Evolutionary conservation across 2,888 invertebrate genomes (phyloP).

Genomic region (Trissolcus japonicus): DNA sequence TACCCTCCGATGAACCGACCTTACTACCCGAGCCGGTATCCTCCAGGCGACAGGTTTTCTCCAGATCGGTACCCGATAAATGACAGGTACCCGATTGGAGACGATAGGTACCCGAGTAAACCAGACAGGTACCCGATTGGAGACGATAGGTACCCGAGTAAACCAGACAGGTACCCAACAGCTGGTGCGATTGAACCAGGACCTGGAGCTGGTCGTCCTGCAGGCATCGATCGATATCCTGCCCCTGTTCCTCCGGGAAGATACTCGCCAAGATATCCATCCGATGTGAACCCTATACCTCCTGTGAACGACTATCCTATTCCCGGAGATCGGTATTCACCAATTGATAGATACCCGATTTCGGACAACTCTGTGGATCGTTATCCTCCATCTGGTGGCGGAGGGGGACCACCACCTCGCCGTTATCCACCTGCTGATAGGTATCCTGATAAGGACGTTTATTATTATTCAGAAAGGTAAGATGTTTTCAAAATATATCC

Average conservation of each 20-base stretch:
- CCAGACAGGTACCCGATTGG: slow-evolving; percentile 76
- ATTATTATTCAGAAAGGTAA: slow-evolving; percentile 66
- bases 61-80: slow-evolving; percentile 65
- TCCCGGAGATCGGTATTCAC: slow-evolving; percentile 65
- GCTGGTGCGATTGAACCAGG: slow-evolving; percentile 61
- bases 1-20: slow-evolving; percentile 64
- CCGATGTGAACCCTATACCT: slow-evolving; percentile 52
- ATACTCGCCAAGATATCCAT: slow-evolving; percentile 77
- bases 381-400: slow-evolving; percentile 68
- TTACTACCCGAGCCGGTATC: slow-evolving; percentile 62
- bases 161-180: slow-evolving; percentile 74
- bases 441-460: slow-evolving; percentile 71
- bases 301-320: slow-evolving; percentile 74
- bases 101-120: slow-evolving; percentile 69
- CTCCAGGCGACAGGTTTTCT: slow-evolving; percentile 60
- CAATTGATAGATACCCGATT: slow-evolving; percentile 76
- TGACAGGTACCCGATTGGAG: slow-evolving; percentile 77
- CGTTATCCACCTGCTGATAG: slow-evolving; percentile 78
- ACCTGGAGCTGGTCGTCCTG: slow-evolving; percentile 77
- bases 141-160: slow-evolving; percentile 69
- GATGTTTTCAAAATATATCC: background rate
- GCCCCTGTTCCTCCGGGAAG: slow-evolving; percentile 71
- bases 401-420: slow-evolving; percentile 72
- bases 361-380: slow-evolving; percentile 69
- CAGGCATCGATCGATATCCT: slow-evolving; percentile 72